Base-by-base conservation (phyloP, 1,140 invertebrate genomes). In the Ostrea denselamellosa region DNA sequence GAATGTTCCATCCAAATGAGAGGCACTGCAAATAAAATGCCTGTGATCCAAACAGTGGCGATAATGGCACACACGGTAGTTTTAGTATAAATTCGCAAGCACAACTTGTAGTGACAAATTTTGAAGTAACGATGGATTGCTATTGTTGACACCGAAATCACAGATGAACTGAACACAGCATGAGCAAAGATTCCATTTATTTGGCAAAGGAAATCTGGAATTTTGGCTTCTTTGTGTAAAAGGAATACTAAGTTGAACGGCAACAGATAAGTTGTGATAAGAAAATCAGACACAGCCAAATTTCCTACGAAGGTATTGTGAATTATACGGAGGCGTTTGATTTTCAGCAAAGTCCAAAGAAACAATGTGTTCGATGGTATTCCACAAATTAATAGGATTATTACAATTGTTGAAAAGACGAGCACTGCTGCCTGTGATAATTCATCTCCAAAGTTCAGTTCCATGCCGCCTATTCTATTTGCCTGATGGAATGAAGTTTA, bases 321-420 rank as follows among this genome's bases (percentile, higher is more conserved):
- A n/a, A 62, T 62, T 62, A 62, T 62, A 2, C 56, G 56, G 56
- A 62, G 56, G n/a, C 56, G 56, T 62, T n/a, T 62, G 7, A 62
- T 62, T 62, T 62, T 62, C 56, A 62, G 56, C n/a, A 62, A 62
- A n/a, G 56, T 62, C 56, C 56, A 62, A 62, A 62, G 56, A n/a
- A 62, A 62, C 14, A 62, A 62, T 17, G 56, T 62, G n/a, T 62
- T 62, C 12, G 56, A 62, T 19, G 56, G 56, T 17, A 62, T 62
- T 62, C 56, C 56, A 62, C 17, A 62, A 62, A 62, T 19, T 62
- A 62, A 19, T 62, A 62, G 17, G 0, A 62, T 62, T 62, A 62
- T 62, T 17, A n/a, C 56, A 62, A 62, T n/a, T 62, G 17, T 62
- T 17, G 17, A 19, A 62, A 62, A 62, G 7, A 62, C 14, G n/a